phyloP scores from a whole-genome alignment of 2,888 invertebrate genomes.

The Leuctra nigra region DNA sequence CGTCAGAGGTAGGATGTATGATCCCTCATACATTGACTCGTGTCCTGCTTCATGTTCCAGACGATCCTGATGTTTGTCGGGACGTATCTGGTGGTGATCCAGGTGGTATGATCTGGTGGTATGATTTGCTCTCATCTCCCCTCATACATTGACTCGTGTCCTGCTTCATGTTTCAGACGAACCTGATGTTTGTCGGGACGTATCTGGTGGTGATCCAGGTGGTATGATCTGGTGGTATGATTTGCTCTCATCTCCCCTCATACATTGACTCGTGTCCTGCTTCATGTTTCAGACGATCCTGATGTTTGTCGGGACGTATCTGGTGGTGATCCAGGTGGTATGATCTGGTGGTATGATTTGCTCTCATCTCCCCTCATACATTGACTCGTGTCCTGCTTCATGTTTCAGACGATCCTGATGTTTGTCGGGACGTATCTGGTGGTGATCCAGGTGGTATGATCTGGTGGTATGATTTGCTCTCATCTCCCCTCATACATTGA shows the following conservation, averaged over 20 bases:
- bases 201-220: slow-evolving; percentile 63
- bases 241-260: too few relatives aligned
- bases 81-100: slow-evolving; percentile 68
- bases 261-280: too few relatives aligned
- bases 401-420: slow-evolving; percentile 68
- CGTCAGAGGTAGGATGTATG: too few relatives aligned
- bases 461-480: background rate
- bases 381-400: too few relatives aligned
- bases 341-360: background rate
- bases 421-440: slow-evolving; percentile 74
- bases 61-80: slow-evolving; percentile 80
- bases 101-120: background rate
- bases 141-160: too few relatives aligned
- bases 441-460: slow-evolving; percentile 52
- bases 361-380: too few relatives aligned
- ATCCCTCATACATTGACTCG: too few relatives aligned
- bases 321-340: slow-evolving; percentile 61
- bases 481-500: too few relatives aligned
- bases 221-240: background rate
- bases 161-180: too few relatives aligned
- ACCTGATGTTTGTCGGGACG: slow-evolving; percentile 79
- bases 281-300: slow-evolving; percentile 59
- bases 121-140: background rate
- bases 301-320: slow-evolving; percentile 78
- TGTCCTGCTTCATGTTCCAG: too few relatives aligned